phyloP scores from a whole-genome alignment of 2,888 invertebrate genomes.

The Mythimna pallens region DNA sequence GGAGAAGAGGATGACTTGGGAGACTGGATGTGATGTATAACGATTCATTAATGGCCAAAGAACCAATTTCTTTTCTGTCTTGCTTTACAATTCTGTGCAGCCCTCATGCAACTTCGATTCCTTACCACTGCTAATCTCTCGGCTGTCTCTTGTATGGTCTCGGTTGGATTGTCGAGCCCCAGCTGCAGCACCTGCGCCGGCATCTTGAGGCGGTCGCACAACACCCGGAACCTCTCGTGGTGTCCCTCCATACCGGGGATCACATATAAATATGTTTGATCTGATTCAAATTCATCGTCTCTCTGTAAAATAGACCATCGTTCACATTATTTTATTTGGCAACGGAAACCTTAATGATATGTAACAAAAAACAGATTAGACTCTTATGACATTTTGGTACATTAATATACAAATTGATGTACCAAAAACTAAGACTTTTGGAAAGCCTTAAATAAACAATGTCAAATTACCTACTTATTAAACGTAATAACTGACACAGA shows the following conservation, averaged over 20 bases:
- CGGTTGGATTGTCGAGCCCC: conserved; percentile 69
- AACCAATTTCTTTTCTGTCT: too few relatives aligned
- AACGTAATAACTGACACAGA: neutral
- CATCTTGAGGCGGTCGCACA: conserved; percentile 74
- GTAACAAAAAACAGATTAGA: too few relatives aligned
- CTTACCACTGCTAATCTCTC: conserved; percentile 70
- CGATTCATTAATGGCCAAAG: too few relatives aligned
- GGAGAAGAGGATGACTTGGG: too few relatives aligned
- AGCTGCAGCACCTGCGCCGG: conserved; percentile 73
- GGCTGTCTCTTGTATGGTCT: conserved; percentile 71
- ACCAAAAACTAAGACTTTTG: too few relatives aligned
- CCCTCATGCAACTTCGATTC: neutral
- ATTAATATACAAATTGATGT: too few relatives aligned
- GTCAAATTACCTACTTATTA: neutral
- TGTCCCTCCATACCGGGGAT: conserved; percentile 78
- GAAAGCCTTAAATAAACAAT: too few relatives aligned
- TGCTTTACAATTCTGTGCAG: too few relatives aligned
- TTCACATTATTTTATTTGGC: too few relatives aligned
- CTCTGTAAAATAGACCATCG: conserved; percentile 16
- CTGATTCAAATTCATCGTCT: conserved; percentile 31
- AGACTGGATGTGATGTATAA: too few relatives aligned
- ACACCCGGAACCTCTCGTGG: conserved; percentile 64
- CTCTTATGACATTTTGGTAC: too few relatives aligned
- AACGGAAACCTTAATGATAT: too few relatives aligned
- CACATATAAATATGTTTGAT: conserved; percentile 64